Evolutionary conservation across 2,113 vertebrate species (phyloP).

Genomic region (Phylloscopus whistleri): DNA sequence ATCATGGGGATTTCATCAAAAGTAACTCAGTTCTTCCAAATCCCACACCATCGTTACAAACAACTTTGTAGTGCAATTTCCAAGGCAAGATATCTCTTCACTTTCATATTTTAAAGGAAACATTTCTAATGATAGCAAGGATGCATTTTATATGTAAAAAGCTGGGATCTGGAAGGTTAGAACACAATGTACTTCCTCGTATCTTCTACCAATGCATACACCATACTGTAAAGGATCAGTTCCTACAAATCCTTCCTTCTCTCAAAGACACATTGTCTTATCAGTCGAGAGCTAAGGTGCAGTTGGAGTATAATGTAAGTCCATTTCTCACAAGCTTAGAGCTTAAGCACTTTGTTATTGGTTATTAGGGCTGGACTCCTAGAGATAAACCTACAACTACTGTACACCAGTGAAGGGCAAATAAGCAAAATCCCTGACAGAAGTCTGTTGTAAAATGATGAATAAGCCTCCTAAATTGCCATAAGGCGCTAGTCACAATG

Average conservation of each 20-base stretch:
- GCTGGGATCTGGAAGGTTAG: background rate
- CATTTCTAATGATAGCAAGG: background rate
- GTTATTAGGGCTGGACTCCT: constrained; percentile 67
- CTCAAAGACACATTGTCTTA: constrained; percentile 64
- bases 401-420: constrained; percentile 71
- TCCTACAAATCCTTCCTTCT: constrained; percentile 51
- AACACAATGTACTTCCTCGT: background rate
- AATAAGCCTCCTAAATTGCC: constrained; percentile 77
- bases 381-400: constrained; percentile 71
- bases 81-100: constrained; percentile 22
- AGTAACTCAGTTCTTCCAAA: constrained; percentile 51
- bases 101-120: constrained; percentile 51
- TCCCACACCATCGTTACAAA: constrained; percentile 1
- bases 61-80: constrained; percentile 57
- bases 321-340: constrained; percentile 56
- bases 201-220: background rate
- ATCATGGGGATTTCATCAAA: constrained; percentile 66
- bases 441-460: constrained; percentile 80
- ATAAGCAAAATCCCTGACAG: constrained; percentile 76
- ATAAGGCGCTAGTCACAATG: constrained; percentile 78
- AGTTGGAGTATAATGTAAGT: constrained; percentile 62
- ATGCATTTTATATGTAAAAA: background rate
- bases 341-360: constrained; percentile 71
- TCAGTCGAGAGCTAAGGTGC: constrained; percentile 47
- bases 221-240: background rate